Evolutionary conservation across 2,797 vertebrate species (phyloP).

Genomic region (Channa striata): DNA sequence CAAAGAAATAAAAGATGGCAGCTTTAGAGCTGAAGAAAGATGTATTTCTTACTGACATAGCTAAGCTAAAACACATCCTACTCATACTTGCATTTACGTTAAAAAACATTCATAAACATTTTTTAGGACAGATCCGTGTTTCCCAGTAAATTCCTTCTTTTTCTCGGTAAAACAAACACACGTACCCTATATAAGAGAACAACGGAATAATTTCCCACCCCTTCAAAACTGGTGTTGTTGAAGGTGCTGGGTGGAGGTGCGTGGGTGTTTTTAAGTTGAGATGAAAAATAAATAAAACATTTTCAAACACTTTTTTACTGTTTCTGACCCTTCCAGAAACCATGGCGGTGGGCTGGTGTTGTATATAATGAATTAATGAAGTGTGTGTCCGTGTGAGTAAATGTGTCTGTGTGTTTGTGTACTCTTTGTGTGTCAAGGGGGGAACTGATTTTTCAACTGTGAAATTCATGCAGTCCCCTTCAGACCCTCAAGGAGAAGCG

Average conservation of each 20-base stretch:
- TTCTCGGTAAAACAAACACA: too few species aligned
- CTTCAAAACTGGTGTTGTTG: slow-evolving; percentile 10
- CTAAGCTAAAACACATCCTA: too few species aligned
- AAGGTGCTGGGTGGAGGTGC: slow-evolving; percentile 1
- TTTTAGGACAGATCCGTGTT: too few species aligned
- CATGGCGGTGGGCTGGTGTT: slow-evolving; percentile 11
- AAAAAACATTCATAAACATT: too few species aligned
- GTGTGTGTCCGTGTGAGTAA: not conserved
- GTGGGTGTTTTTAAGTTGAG: slow-evolving; percentile 33
- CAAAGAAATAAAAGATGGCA: too few species aligned
- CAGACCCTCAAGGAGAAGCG: slow-evolving; percentile 65
- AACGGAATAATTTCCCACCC: too few species aligned
- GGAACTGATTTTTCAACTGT: slow-evolving; percentile 68
- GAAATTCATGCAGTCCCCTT: slow-evolving; percentile 73
- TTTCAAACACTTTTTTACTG: not conserved
- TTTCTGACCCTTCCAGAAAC: slow-evolving; percentile 14
- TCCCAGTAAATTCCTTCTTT: too few species aligned
- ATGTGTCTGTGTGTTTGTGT: slow-evolving; percentile 3
- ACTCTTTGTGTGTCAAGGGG: slow-evolving; percentile 27
- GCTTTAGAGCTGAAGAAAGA: too few species aligned
- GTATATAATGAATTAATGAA: not conserved
- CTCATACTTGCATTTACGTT: too few species aligned
- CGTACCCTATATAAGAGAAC: too few species aligned
- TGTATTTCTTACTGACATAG: too few species aligned
- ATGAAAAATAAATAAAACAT: not conserved